phyloP scores from a whole-genome alignment of 2,797 vertebrate species.

The Anisognathus igniventris region DNA sequence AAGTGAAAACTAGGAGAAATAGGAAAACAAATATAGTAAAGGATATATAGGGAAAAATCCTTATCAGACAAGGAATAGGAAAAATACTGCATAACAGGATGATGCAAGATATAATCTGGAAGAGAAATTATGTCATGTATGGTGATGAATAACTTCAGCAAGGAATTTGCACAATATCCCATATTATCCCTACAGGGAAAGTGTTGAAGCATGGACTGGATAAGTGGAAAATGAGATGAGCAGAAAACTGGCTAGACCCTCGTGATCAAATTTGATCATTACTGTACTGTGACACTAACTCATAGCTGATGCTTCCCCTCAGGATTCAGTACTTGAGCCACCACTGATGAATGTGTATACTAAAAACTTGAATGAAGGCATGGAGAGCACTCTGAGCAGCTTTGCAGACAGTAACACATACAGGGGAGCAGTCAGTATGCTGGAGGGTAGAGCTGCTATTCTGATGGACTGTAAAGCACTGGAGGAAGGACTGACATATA shows the following conservation, averaged over 20 bases:
- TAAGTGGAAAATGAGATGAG: background rate
- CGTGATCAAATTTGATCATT: background rate
- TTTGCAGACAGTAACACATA: background rate
- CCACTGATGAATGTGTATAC: background rate
- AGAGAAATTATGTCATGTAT: background rate
- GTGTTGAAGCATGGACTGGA: background rate
- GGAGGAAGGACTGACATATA: background rate
- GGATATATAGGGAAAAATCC: background rate
- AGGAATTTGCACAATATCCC: background rate
- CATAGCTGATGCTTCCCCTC: background rate
- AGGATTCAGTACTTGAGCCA: background rate
- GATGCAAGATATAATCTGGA: background rate
- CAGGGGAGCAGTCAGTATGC: accelerated
- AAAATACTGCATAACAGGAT: background rate
- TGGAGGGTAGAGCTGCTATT: background rate
- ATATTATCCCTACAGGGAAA: background rate
- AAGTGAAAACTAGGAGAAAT: background rate
- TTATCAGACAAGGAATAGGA: background rate
- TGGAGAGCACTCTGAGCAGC: background rate
- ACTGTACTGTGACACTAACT: background rate
- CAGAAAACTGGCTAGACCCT: background rate
- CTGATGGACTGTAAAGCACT: accelerated
- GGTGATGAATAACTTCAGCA: accelerated
- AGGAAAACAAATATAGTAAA: background rate
- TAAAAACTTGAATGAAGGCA: background rate